Evolutionary conservation across 2,888 invertebrate genomes (phyloP), one percentile per base, ranked within the genome.

Genomic region (Unio pictorum): DNA sequence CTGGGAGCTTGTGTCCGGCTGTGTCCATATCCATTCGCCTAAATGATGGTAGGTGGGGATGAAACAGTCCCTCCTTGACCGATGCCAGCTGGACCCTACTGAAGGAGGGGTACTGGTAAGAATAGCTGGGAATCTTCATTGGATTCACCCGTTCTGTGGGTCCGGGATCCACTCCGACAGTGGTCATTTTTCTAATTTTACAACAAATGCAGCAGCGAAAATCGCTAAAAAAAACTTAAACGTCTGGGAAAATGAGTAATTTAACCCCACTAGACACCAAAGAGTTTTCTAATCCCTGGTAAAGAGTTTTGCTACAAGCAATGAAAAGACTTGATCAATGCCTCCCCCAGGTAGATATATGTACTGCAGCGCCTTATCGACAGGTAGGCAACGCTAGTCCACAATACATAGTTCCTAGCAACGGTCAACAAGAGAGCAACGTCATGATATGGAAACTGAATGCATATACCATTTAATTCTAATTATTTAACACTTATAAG

Each of bases 11-110:
- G 69, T 88, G 86, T 17, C 84, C 76, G 23, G 85, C 86, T 11
- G 86, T 88, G 75, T 90, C 89, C 87, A 89, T 88, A 67, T 89
- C 89, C 86, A 89, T 89, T 26, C 87, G 83, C 26, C 89, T 80
- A 68, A 88, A 84, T 26, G 86, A 85, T 7, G 89, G 89, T 30
- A 89, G 76, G 26, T 76, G 75, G 18, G 89, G 89, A 69, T 89
- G 87, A 74, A 84, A 90, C 3, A 89, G 74, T 6, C 87, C 87
- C 34, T 86, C 82, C 74, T 89, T 89, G 7, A 89, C 87, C 0
- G 86, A 83, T 3, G 88, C 87, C 64, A 89, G 73, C 76, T 86
- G 85, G 15, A 88, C 86, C 62, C 80, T 74, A 68, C 82, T 78
- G 69, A 85, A 82, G 8, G 82, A 78, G 7, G 89, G 88, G 70